Percentiles rank a stretch among this genome's conserved stretches.
phyloP scores from a whole-genome alignment of 2,888 invertebrate species.

The Lasius fuliginosus region DNA sequence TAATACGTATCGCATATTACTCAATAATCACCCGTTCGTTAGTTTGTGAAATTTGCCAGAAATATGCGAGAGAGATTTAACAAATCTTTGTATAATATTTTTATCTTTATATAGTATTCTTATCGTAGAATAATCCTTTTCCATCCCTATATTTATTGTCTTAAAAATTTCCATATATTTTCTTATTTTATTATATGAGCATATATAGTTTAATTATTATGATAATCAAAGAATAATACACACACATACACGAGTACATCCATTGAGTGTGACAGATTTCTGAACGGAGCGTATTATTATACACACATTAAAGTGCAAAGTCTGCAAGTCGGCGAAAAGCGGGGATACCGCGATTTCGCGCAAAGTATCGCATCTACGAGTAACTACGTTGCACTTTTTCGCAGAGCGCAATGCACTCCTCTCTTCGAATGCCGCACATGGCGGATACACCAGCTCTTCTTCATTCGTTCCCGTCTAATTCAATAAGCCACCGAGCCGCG shows the following conservation, averaged over 20 bases:
- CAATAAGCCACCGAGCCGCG: conserved; percentile 73
- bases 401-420: conserved; percentile 14
- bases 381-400: conserved; percentile 39
- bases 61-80: not conserved
- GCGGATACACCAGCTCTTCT: conserved; percentile 57
- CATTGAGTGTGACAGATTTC: not conserved
- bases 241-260: not conserved
- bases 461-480: conserved; percentile 76
- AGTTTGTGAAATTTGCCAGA: not conserved
- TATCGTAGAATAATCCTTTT: not conserved
- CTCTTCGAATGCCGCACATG: conserved; percentile 47
- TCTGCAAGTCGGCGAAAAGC: not conserved
- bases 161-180: not conserved
- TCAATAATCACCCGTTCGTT: not conserved
- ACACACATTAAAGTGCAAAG: conserved; percentile 13
- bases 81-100: not conserved
- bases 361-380: conserved; percentile 40
- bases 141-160: not conserved
- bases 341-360: conserved; percentile 23
- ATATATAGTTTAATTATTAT: not conserved
- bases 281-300: not conserved
- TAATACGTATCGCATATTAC: conserved; percentile 37
- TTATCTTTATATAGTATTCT: not conserved
- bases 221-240: not conserved
- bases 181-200: not conserved